These are phyloP conservation scores for Pyrochroa serraticornis DNA, from an alignment of 2,888 invertebrate species.

Conservation along the genomic window DNA sequence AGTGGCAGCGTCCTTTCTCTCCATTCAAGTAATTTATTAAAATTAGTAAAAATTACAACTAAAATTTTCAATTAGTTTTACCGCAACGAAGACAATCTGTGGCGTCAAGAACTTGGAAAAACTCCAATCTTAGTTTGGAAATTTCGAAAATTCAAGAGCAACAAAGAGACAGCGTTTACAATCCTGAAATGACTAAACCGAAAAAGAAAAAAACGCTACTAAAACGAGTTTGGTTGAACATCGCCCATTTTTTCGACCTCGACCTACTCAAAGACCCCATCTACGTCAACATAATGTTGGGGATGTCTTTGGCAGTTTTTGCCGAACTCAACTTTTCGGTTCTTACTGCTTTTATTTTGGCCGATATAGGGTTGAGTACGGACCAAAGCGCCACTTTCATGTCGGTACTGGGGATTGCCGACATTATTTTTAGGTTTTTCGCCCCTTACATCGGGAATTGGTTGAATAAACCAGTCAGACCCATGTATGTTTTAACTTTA, in stretches of 20 bases:
- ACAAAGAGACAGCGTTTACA: slow-evolving; percentile 23
- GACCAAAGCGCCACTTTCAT: slow-evolving; percentile 67
- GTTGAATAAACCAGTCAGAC: slow-evolving; percentile 65
- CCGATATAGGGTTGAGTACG: slow-evolving; percentile 66
- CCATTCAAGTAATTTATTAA: slow-evolving; percentile 33
- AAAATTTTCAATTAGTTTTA: not conserved
- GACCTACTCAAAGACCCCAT: slow-evolving; percentile 69
- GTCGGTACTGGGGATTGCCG: slow-evolving; percentile 63
- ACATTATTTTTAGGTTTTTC: slow-evolving; percentile 66
- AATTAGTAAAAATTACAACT: slow-evolving; percentile 1
- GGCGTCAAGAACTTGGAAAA: slow-evolving; percentile 15
- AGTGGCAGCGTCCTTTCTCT: slow-evolving; percentile 50
- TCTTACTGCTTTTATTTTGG: slow-evolving; percentile 70
- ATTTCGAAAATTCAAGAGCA: not conserved
- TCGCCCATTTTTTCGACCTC: slow-evolving; percentile 68
- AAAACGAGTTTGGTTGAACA: slow-evolving; percentile 41
- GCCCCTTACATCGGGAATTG: slow-evolving; percentile 72
- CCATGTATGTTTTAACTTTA: slow-evolving; percentile 70
- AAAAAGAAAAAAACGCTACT: slow-evolving; percentile 21
- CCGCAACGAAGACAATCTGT: slow-evolving; percentile 29
- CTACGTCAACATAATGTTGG: slow-evolving; percentile 71
- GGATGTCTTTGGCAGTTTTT: slow-evolving; percentile 70
- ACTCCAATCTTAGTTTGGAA: not conserved
- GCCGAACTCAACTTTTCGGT: slow-evolving; percentile 74
- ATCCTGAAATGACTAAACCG: slow-evolving; percentile 36